Evolutionary conservation across 2,888 invertebrate genomes (phyloP), one percentile per base, ranked within the genome.

Genomic region (Hirudinaria manillensis): DNA sequence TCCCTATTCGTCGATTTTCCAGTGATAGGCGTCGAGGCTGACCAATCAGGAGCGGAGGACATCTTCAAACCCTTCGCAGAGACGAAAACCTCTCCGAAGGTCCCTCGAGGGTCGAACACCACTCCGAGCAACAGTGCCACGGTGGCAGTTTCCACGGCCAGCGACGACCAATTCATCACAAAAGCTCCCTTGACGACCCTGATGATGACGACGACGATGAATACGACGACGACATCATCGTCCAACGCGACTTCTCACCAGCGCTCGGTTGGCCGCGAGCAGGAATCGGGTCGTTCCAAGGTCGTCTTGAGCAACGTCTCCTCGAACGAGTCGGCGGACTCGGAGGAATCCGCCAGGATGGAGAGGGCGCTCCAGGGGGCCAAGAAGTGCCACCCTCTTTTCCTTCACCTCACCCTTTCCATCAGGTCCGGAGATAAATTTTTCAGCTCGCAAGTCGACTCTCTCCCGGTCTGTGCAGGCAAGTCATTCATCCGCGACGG

Each of bases 321-420:
- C 29, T 61, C 61, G 3, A 61, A 29, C 61, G 61, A 29, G 29
- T 61, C 61, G 6, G 61, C 29, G 1, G 68, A 68, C 21, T 34
- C 19, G 1, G 36, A 68, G n/a, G 68, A 68, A n/a, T 34, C 2
- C 10, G 68, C 68, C 36, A 68, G 34, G 16, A 13, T 36, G n/a
- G 68, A 68, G 36, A 2, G 32, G 19, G 19, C 27, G 6, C 45
- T 73, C 0, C 32, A n/a, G 4, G 34, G 65, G 53, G 75, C 74
- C 16, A 24, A 45, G 7, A 32, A 7, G 34, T 34, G 32, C 19
- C 29, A 32, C 1, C 75, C 75, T 70, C 61, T 75, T 16, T 73
- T 73, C 32, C 65, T 73, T 4, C 61, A 73, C n/a, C 73, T 73
- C 24, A 24, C 24, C 24, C 61, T 56, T 24, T 73, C 73, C n/a